These are phyloP conservation scores for Eulemur albifrons DNA, from an alignment of 2,797 vertebrate species.

Conservation along the genomic window DNA sequence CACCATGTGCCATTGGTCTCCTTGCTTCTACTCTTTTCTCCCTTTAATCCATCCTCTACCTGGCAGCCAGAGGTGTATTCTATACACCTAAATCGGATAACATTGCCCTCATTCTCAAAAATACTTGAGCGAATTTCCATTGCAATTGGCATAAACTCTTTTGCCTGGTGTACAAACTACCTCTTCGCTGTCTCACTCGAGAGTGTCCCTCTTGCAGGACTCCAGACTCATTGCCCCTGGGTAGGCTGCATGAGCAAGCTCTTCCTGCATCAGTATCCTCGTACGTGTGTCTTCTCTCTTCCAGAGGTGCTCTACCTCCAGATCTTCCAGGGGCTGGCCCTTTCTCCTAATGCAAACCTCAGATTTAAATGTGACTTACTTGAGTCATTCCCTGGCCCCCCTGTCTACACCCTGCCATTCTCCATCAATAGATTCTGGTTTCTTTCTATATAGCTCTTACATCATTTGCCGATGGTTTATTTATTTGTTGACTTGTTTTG, in stretches of 20 bases:
- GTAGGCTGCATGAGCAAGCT: background rate
- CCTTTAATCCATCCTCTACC: background rate
- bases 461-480: background rate
- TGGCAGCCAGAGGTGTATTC: background rate
- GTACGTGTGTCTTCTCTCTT: background rate
- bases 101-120: background rate
- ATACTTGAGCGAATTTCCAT: background rate
- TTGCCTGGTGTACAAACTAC: background rate
- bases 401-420: no score
- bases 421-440: background rate
- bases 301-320: background rate
- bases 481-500: background rate
- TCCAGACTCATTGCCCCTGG: background rate
- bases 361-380: background rate
- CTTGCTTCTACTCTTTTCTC: background rate
- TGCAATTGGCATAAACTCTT: background rate
- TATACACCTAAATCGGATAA: background rate
- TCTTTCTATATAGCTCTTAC: background rate
- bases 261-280: background rate
- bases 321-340: background rate
- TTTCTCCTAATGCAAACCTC: background rate
- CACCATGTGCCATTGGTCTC: accelerated
- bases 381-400: no score
- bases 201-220: background rate
- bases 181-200: background rate